These are phyloP conservation scores for Drosophila rubida DNA, from an alignment of 2,888 invertebrate genomes.

Conservation along the genomic window DNA sequence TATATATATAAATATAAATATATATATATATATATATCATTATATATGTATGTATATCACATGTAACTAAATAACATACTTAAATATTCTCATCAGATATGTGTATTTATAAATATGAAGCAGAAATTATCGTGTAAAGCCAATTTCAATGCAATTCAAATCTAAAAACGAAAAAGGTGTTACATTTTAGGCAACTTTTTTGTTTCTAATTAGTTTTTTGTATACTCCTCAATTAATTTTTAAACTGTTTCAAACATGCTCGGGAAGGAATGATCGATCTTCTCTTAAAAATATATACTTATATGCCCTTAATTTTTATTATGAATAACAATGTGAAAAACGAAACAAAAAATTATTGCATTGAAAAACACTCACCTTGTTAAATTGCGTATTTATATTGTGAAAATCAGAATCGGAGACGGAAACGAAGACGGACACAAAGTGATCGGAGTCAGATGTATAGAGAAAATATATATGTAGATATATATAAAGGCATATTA, in stretches of 20 bases:
- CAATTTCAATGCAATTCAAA: constrained; percentile 36
- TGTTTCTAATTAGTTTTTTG: constrained; percentile 3
- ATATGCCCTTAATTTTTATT: constrained; percentile 19
- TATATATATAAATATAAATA: constrained; percentile 25
- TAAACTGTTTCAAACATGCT: constrained; percentile 34
- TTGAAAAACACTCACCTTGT: constrained; percentile 44
- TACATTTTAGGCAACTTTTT: constrained; percentile 24
- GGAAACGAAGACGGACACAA: neutral
- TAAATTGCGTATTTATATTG: constrained; percentile 26
- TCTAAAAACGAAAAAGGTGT: constrained; percentile 26
- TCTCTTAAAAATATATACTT: constrained; percentile 15
- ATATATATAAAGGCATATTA: constrained; percentile 13
- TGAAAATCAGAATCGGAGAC: constrained; percentile 17
- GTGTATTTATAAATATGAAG: constrained; percentile 24
- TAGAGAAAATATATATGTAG: constrained; percentile 23
- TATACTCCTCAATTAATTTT: constrained; percentile 22
- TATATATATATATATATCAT: constrained; percentile 16
- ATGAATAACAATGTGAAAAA: constrained; percentile 9
- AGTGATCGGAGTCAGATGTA: constrained; percentile 5
- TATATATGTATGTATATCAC: constrained; percentile 18
- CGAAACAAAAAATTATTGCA: constrained; percentile 25
- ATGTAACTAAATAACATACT: constrained; percentile 33
- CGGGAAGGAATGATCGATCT: neutral
- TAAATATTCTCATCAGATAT: constrained; percentile 35
- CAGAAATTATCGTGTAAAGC: constrained; percentile 20